A percentile compares a stretch with the other conserved stretches of the same genome.
phyloP scores from a whole-genome alignment of 2,113 vertebrate species.

The Ammodytes marinus region DNA sequence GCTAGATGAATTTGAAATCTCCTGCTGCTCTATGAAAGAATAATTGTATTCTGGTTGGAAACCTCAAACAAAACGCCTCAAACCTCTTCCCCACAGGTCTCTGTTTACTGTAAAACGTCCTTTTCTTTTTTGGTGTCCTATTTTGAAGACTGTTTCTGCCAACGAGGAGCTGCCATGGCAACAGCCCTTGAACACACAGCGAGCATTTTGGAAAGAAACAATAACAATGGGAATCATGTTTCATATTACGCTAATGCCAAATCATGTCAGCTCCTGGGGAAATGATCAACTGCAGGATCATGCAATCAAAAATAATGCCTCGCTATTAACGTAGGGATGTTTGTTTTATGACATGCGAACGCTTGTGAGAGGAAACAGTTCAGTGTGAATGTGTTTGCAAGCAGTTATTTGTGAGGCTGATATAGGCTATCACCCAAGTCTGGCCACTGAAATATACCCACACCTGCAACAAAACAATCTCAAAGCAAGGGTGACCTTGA shows the following conservation, averaged over 20 bases:
- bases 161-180: conserved; percentile 56
- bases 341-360: neutral
- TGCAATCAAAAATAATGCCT: conserved; percentile 16
- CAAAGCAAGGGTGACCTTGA: conserved; percentile 67
- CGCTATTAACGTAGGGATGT: neutral
- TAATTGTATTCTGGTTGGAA: neutral
- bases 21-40: neutral
- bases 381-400: neutral
- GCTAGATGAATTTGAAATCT: neutral
- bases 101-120: conserved; percentile 1
- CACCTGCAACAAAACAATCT: conserved; percentile 23
- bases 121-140: conserved; percentile 21
- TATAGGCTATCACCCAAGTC: neutral
- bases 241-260: conserved; percentile 20
- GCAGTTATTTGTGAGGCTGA: conserved; percentile 6
- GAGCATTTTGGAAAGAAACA: conserved; percentile 28
- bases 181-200: conserved; percentile 44
- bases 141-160: conserved; percentile 34
- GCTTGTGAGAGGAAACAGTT: neutral
- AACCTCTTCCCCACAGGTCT: neutral
- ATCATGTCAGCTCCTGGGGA: conserved; percentile 4
- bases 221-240: conserved; percentile 28
- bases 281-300: conserved; percentile 5
- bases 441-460: conserved; percentile 1
- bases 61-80: neutral